A percentile compares a stretch with the other conserved stretches of the same genome.
Evolutionary conservation across 1,140 invertebrate genomes (phyloP).

Genomic region (Teleogryllus occipitalis): DNA sequence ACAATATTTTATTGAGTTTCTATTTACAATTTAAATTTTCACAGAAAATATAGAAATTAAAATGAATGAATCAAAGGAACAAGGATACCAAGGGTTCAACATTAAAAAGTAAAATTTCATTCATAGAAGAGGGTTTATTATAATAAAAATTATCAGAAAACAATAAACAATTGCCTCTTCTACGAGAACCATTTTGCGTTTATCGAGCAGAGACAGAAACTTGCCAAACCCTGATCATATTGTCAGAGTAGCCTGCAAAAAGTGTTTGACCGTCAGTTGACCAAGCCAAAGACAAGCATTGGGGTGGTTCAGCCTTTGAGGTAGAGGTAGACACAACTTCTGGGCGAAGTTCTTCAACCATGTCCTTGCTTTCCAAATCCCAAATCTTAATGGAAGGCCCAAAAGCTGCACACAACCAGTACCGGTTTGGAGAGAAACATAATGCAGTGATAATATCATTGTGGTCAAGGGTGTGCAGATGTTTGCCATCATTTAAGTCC

Average conservation of each 20-base stretch:
- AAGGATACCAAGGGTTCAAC: too few relatives aligned
- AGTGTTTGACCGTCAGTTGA: constrained; percentile 98
- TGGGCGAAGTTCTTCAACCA: constrained; percentile 95
- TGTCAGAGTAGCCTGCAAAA: constrained; percentile 98
- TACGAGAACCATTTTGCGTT: constrained; percentile 23
- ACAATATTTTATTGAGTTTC: too few relatives aligned
- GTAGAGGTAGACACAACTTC: constrained; percentile 68
- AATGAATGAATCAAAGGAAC: too few relatives aligned
- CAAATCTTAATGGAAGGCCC: constrained; percentile 98
- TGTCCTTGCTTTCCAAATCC: constrained; percentile 99
- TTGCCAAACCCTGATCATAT: constrained; percentile 97
- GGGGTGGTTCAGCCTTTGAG: constrained; percentile 80
- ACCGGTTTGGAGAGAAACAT: constrained; percentile 98
- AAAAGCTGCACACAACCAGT: constrained; percentile 99
- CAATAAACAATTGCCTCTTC: too few relatives aligned
- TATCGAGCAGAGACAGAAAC: constrained; percentile 74
- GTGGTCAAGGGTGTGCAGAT: constrained; percentile 96
- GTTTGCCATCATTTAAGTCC: constrained; percentile 99
- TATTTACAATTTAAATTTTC: too few relatives aligned
- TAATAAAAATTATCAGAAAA: too few relatives aligned
- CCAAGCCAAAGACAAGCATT: constrained; percentile 97
- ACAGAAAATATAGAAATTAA: too few relatives aligned
- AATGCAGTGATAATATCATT: constrained; percentile 97
- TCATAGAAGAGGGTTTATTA: too few relatives aligned
- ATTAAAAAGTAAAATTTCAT: too few relatives aligned